Conservation (phyloP, 2,797 vertebrate genomes). For the Tinamus major region DNA sequence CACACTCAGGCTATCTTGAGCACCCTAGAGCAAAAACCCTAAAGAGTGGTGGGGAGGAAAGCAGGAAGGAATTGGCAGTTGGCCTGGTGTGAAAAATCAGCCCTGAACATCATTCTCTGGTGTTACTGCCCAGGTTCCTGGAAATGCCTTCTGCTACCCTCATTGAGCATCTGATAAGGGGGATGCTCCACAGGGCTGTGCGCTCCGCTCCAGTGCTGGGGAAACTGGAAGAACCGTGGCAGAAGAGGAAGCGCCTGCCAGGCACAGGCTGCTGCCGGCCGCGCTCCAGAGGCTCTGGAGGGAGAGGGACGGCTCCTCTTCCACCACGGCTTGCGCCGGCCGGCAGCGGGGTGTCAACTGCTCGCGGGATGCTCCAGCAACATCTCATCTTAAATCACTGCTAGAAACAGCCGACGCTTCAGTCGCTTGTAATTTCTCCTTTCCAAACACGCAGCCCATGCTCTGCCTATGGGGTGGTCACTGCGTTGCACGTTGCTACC, state of each 20-base stretch:
- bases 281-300: not conserved
- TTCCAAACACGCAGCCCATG: not conserved
- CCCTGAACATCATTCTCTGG: not conserved
- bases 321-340: too few species aligned
- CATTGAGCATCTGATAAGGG: not conserved
- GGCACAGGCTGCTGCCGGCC: not conserved
- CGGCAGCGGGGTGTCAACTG: fast-evolving
- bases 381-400: not conserved
- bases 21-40: not conserved
- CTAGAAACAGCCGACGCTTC: not conserved
- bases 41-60: not conserved
- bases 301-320: not conserved
- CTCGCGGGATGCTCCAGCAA: not conserved
- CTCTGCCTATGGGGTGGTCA: not conserved
- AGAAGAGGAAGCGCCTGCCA: not conserved
- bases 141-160: not conserved
- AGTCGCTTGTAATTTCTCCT: not conserved
- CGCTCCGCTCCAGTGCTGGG: not conserved
- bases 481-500: not conserved
- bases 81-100: not conserved
- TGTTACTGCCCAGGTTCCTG: not conserved
- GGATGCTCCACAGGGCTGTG: not conserved
- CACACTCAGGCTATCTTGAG: not conserved
- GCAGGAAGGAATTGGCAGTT: not conserved
- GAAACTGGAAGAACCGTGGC: not conserved